A percentile compares a stretch with the other conserved stretches of the same genome.
phyloP scores from a whole-genome alignment of 2,113 vertebrate species.

The Alectura lathami region DNA sequence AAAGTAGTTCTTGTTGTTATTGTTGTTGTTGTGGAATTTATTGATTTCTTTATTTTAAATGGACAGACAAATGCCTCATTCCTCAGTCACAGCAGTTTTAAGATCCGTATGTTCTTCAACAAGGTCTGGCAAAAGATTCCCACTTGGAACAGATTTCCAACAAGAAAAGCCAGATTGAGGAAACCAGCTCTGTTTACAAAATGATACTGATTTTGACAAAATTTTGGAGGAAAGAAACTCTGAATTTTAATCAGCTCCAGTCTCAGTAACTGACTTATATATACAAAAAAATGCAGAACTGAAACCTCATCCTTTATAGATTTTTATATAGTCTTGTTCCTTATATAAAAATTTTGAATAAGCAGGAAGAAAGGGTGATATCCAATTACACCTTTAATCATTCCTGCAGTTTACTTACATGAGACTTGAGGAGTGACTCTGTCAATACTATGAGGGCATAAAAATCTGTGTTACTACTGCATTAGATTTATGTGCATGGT shows the following conservation, averaged over 20 bases:
- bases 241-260: not conserved
- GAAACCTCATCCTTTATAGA: not conserved
- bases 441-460: not conserved
- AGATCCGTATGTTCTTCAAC: not conserved
- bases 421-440: not conserved
- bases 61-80: not conserved
- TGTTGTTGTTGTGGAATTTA: not conserved
- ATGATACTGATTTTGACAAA: not conserved
- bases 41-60: not conserved
- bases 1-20: not conserved
- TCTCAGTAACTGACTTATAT: not conserved
- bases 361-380: not conserved
- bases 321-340: not conserved
- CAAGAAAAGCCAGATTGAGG: slow-evolving; percentile 7
- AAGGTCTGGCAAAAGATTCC: not conserved
- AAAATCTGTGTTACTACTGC: not conserved
- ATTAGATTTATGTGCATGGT: not conserved
- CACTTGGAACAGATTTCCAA: not conserved
- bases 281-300: not conserved
- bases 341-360: not conserved
- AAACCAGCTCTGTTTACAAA: not conserved
- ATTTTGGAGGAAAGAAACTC: not conserved
- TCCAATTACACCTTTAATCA: not conserved
- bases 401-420: not conserved
- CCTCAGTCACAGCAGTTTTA: not conserved